Evolutionary conservation across 2,113 vertebrate genomes (phyloP).

Genomic region (Sceloporus tristichus): DNA sequence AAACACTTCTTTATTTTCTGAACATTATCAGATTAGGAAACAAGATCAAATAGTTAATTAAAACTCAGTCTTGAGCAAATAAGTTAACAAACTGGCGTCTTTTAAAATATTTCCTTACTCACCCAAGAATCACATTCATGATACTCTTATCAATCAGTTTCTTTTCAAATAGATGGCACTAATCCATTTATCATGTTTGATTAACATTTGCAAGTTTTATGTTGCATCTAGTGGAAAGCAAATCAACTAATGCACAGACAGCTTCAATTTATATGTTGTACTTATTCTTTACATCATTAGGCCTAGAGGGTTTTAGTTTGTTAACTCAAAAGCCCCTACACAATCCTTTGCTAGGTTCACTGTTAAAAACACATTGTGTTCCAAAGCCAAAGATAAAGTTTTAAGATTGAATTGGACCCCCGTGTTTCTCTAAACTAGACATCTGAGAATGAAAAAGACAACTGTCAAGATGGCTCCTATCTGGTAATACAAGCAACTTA

Average conservation of each 20-base stretch:
- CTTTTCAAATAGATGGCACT: background rate
- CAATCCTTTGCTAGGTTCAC: conserved; percentile 58
- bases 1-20: conserved; percentile 25
- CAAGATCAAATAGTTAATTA: conserved; percentile 25
- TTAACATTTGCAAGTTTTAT: conserved; percentile 45
- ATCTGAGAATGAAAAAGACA: conserved; percentile 71
- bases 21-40: conserved; percentile 33
- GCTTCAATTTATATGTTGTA: conserved; percentile 51
- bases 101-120: conserved; percentile 6
- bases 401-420: conserved; percentile 66
- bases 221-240: conserved; percentile 34
- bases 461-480: conserved; percentile 62
- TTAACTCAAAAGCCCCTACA: background rate
- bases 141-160: background rate
- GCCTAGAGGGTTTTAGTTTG: conserved; percentile 26
- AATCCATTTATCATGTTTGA: conserved; percentile 36
- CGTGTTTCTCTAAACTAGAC: conserved; percentile 69
- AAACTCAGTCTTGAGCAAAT: conserved; percentile 14
- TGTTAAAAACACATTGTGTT: conserved; percentile 65
- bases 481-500: conserved; percentile 60
- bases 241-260: conserved; percentile 22
- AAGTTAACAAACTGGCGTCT: background rate
- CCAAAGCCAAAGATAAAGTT: conserved; percentile 70
- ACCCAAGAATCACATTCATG: background rate
- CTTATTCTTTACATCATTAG: conserved; percentile 60